phyloP scores from a whole-genome alignment of 2,797 vertebrate species.

The Octomys mimax region DNA sequence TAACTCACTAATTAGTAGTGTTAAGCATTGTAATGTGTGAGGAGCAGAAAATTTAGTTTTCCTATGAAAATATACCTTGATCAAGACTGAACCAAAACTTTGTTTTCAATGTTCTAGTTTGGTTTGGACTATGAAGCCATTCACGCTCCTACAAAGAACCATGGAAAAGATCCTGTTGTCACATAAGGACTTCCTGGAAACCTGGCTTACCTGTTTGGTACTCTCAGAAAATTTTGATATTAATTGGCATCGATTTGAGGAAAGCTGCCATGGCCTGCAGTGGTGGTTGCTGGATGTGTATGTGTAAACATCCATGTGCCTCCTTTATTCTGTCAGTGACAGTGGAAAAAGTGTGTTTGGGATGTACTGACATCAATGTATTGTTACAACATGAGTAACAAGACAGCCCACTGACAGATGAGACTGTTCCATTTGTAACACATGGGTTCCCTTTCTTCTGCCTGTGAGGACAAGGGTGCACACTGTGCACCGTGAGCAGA shows the following conservation, averaged over 20 bases:
- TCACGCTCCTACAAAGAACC: fast-evolving
- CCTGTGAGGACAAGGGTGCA: background rate
- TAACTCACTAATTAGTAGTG: background rate
- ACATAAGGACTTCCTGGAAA: background rate
- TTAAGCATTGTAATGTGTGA: background rate
- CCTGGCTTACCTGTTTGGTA: fast-evolving
- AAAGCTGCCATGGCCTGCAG: constrained; percentile 80
- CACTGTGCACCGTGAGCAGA: fast-evolving
- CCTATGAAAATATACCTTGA: background rate
- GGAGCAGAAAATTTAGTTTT: background rate
- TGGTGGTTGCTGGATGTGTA: constrained; percentile 42
- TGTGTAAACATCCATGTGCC: constrained; percentile 24
- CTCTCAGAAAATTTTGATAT: background rate
- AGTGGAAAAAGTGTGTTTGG: constrained; percentile 54
- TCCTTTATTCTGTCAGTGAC: constrained; percentile 67
- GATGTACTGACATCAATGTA: constrained; percentile 57
- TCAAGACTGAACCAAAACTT: background rate
- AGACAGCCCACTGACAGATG: constrained; percentile 79
- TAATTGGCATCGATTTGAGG: constrained; percentile 77
- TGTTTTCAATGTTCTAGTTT: background rate
- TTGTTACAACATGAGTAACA: constrained; percentile 73
- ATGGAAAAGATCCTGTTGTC: too few species aligned
- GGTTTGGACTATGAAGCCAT: background rate
- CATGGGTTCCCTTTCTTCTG: constrained; percentile 27
- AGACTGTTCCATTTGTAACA: constrained; percentile 14